Evolutionary conservation across 2,888 invertebrate species (phyloP).

Genomic region (Amphipyra berbera): DNA sequence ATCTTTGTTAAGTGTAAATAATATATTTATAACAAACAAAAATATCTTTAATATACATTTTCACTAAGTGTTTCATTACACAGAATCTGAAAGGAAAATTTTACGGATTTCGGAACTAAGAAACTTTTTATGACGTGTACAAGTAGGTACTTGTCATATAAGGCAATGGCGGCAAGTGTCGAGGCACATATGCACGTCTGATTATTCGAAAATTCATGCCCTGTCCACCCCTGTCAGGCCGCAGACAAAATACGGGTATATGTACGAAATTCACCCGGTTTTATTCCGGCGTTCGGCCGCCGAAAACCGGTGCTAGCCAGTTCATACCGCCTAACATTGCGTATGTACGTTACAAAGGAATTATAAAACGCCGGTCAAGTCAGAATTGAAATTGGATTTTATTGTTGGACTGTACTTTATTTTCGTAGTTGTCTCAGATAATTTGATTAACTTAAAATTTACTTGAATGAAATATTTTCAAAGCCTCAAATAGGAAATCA

Average conservation of each 20-base stretch:
- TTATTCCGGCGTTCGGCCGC: slow-evolving; percentile 67
- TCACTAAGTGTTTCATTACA: no score
- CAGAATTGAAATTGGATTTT: slow-evolving; percentile 50
- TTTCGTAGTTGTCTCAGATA: slow-evolving; percentile 26
- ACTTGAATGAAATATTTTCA: slow-evolving; percentile 24
- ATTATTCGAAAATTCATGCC: slow-evolving; percentile 84
- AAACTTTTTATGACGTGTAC: slow-evolving; percentile 25
- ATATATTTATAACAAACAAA: no score
- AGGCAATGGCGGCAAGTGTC: slow-evolving; percentile 28
- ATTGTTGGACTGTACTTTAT: slow-evolving; percentile 48
- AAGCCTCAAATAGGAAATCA: slow-evolving; percentile 22
- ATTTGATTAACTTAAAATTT: slow-evolving; percentile 34
- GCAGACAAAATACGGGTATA: slow-evolving; percentile 76
- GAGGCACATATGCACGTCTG: slow-evolving; percentile 63
- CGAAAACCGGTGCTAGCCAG: slow-evolving; percentile 48
- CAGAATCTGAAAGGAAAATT: neutral
- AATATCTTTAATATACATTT: no score
- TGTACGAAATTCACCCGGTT: slow-evolving; percentile 74
- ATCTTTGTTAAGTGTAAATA: no score
- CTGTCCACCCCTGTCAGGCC: slow-evolving; percentile 77
- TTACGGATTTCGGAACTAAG: slow-evolving; percentile 2
- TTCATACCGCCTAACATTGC: slow-evolving; percentile 54
- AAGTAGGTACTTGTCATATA: slow-evolving; percentile 23
- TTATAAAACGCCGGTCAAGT: slow-evolving; percentile 59
- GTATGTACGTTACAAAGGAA: slow-evolving; percentile 57